Percentiles rank a stretch among this genome's conserved stretches.
phyloP scores from a whole-genome alignment of 2,113 vertebrate species.

The Ramphastos sulfuratus region DNA sequence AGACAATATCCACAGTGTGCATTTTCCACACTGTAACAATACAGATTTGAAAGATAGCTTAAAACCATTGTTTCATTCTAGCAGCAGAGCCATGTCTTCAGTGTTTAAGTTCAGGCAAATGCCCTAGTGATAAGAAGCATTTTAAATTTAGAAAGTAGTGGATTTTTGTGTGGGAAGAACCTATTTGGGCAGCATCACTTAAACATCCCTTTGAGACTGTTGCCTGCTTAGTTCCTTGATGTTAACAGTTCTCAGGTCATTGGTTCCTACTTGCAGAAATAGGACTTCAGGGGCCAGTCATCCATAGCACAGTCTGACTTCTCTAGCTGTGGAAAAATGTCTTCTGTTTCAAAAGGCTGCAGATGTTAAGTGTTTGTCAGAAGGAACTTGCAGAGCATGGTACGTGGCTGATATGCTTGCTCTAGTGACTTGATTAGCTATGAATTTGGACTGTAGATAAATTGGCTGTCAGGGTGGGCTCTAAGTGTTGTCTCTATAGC shows the following conservation, averaged over 20 bases:
- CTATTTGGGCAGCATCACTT: not conserved
- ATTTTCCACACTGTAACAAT: not conserved
- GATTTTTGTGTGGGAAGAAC: not conserved
- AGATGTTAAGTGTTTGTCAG: conserved; percentile 35
- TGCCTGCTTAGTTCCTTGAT: conserved; percentile 36
- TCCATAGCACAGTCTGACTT: not conserved
- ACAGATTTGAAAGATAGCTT: not conserved
- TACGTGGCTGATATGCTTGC: not conserved
- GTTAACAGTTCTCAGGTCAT: conserved; percentile 22
- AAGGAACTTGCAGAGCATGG: conserved; percentile 14
- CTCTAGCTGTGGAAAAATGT: not conserved
- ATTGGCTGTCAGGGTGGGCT: conserved; percentile 33
- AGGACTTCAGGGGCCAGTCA: not conserved
- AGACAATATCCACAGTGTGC: not conserved
- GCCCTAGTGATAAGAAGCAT: not conserved
- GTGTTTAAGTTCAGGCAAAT: not conserved
- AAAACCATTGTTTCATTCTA: not conserved
- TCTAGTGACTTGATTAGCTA: conserved; percentile 30
- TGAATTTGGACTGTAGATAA: conserved; percentile 36
- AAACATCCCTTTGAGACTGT: not conserved
- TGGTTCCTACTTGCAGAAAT: not conserved
- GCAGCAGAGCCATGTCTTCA: not conserved
- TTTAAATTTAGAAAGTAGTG: not conserved
- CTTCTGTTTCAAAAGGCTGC: not conserved
- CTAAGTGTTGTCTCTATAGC: not conserved